Evolutionary conservation across 2,797 vertebrate species (phyloP).

Genomic region (Hoplostethus atlanticus): DNA sequence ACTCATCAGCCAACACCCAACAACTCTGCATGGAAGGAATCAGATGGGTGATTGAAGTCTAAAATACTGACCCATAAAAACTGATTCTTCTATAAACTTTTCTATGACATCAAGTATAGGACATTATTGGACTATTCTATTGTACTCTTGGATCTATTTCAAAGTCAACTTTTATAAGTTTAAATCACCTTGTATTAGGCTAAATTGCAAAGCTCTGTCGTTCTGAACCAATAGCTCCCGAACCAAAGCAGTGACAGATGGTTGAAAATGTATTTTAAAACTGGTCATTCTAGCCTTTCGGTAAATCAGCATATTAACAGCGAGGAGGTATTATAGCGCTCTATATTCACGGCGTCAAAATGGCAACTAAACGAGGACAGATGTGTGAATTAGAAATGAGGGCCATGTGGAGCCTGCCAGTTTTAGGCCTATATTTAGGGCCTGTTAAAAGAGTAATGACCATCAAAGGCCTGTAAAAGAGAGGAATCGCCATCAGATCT

Average conservation of each 20-base stretch:
- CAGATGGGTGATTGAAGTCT: slow-evolving; percentile 5
- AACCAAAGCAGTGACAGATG: slow-evolving; percentile 70
- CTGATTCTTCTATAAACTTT: slow-evolving; percentile 13
- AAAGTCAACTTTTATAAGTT: slow-evolving; percentile 7
- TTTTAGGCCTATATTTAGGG: slow-evolving; percentile 86
- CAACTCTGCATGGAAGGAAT: slow-evolving; percentile 16
- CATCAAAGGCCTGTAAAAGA: slow-evolving; percentile 84
- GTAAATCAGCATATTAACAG: slow-evolving; percentile 40
- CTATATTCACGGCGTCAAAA: slow-evolving; percentile 73
- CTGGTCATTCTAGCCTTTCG: slow-evolving; percentile 42
- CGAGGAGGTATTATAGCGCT: slow-evolving; percentile 56
- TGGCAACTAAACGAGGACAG: slow-evolving; percentile 84
- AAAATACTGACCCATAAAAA: neutral
- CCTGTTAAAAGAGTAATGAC: slow-evolving; percentile 87
- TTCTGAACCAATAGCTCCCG: slow-evolving; percentile 23
- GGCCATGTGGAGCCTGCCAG: slow-evolving; percentile 83
- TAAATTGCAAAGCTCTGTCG: slow-evolving; percentile 42
- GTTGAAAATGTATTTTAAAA: slow-evolving; percentile 61
- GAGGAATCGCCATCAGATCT: slow-evolving; percentile 81
- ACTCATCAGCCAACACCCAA: neutral
- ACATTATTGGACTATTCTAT: neutral
- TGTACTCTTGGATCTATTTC: neutral
- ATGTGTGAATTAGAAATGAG: slow-evolving; percentile 88
- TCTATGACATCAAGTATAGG: neutral
- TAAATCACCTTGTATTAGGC: neutral